Evolutionary conservation across 2,888 invertebrate species (phyloP).

Genomic region (Linnaemya vulpina): DNA sequence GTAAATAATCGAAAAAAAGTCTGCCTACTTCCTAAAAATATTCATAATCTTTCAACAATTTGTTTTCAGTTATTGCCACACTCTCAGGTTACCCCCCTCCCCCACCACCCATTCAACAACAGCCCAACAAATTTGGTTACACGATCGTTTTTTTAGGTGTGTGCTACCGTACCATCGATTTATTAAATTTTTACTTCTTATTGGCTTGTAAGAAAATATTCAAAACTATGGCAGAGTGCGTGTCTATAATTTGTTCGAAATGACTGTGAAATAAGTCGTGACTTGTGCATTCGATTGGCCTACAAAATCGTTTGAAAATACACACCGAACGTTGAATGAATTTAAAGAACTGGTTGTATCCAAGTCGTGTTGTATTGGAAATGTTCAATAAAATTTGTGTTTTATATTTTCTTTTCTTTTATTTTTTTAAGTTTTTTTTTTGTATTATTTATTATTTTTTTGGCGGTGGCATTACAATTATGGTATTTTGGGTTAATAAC

Average conservation of each 20-base stretch:
- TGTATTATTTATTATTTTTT: conserved; percentile 6
- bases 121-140: conserved; percentile 54
- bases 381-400: conserved; percentile 30
- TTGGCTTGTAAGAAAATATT: conserved; percentile 13
- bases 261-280: conserved; percentile 72
- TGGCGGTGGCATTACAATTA: conserved; percentile 50
- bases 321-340: conserved; percentile 3
- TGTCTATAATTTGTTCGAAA: conserved; percentile 67
- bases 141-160: conserved; percentile 61
- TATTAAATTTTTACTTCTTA: not conserved
- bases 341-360: conserved; percentile 46
- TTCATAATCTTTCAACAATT: conserved; percentile 25
- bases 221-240: conserved; percentile 52
- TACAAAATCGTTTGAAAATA: conserved; percentile 49
- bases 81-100: conserved; percentile 31
- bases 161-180: not conserved
- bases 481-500: conserved; percentile 69
- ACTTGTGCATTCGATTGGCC: conserved; percentile 63
- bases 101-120: too few relatives aligned
- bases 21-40: conserved; percentile 38
- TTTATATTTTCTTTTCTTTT: conserved; percentile 4
- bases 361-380: conserved; percentile 23
- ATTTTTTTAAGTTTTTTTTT: conserved; percentile 7
- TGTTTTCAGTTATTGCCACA: conserved; percentile 14
- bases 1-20: not conserved